Percentiles rank a stretch among this genome's conserved stretches.
phyloP scores from a whole-genome alignment of 2,113 vertebrate species.

The Albula glossodonta region DNA sequence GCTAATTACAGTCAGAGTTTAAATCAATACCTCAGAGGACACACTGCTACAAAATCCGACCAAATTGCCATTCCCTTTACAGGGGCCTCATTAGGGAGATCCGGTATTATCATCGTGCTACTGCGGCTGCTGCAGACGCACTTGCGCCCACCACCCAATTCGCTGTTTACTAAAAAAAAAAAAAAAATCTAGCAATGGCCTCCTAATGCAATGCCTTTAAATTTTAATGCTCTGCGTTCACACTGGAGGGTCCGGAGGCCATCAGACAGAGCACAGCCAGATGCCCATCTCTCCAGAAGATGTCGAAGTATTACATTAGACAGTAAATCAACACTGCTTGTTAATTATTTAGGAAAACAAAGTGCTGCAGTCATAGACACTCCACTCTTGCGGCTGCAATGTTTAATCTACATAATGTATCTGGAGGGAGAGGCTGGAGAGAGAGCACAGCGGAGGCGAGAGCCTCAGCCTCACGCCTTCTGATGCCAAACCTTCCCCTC shows the following conservation, averaged over 20 bases:
- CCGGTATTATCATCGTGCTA: constrained; percentile 12
- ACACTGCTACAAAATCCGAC: constrained; percentile 38
- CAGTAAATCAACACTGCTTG: constrained; percentile 60
- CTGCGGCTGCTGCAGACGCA: not conserved
- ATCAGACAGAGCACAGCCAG: constrained; percentile 33
- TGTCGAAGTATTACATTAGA: constrained; percentile 59
- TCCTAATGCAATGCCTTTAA: constrained; percentile 43
- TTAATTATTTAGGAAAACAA: constrained; percentile 69
- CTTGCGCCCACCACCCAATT: constrained; percentile 11
- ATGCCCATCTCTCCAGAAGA: constrained; percentile 48
- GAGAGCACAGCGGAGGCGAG: not conserved
- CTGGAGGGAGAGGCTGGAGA: constrained; percentile 40
- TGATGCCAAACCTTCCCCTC: constrained; percentile 14
- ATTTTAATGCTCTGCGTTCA: constrained; percentile 44
- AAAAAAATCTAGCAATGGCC: constrained; percentile 21
- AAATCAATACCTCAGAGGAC: constrained; percentile 58
- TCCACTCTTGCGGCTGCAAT: constrained; percentile 52
- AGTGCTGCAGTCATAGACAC: constrained; percentile 60
- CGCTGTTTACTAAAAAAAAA: constrained; percentile 34
- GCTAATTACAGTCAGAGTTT: constrained; percentile 56
- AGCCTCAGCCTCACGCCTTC: not conserved
- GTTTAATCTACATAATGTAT: constrained; percentile 64
- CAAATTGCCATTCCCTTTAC: constrained; percentile 49
- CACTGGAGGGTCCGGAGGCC: constrained; percentile 35
- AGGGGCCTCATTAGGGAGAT: constrained; percentile 42